Evolutionary conservation across 2,113 vertebrate species (phyloP), one percentile per base, ranked within the genome.

Genomic region (Catharus minimus): DNA sequence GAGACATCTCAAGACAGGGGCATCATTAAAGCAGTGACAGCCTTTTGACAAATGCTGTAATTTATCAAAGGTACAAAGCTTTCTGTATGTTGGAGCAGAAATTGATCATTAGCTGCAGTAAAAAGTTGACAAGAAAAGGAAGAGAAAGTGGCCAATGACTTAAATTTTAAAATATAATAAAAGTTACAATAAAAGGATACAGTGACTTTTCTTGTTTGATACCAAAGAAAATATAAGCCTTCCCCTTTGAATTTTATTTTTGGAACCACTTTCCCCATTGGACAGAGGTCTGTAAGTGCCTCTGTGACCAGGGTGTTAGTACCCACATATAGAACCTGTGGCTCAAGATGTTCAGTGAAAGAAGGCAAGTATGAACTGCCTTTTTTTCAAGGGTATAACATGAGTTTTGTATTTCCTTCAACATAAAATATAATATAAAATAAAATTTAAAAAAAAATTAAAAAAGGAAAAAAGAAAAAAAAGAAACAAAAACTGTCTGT

Each of bases 401-500:
- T 27, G 3, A 53, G 15, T 3, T 69, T 77, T 86, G 57, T 32
- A 4, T 74, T 85, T 85, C 55, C 52, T 78, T 18, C 14, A 77
- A 18, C 5, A 52, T 9, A 72, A 68, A 64, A 66, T 24, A 43
- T 5, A 38, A 38, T 38, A 38, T 38, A 38, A 38, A 38, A 38
- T 38, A 49, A 49, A 49, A 49, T 26, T 23, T 3, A 14, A 39
- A 39, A 39, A 39, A 39, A 39, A 28, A 60, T 13, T 5, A 1
- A 9, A 16, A 43, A 3, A 5, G 20, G 5, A 21, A 3, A 8
- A 24, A 11, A 11, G 1, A 6, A 20, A 19, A 28, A 9, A 9
- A 22, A 9, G 0, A 18, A 24, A 8, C 1, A 14, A 76, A 28
- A n/a, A 4, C 11, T 49, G 2, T 47, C 24, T 0, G 1, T 47